Conservation (phyloP, 2,888 invertebrate species). For the Drosophila tripunctata region DNA sequence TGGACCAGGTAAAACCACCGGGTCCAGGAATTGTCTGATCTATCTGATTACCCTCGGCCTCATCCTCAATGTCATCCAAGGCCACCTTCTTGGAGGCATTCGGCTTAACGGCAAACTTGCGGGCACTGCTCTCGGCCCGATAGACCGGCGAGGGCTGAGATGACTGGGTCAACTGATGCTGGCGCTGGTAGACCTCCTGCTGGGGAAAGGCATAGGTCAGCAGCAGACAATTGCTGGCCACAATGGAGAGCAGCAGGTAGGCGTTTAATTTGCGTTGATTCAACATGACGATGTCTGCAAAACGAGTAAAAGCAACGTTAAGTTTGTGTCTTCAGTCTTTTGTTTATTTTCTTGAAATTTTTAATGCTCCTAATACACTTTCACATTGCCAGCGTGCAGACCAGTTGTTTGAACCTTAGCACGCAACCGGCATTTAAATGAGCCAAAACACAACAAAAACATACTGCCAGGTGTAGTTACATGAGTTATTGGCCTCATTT, state of each 20-base stretch:
- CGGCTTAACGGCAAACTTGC: constrained; percentile 95
- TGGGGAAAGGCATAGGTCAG: constrained; percentile 89
- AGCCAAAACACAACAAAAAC: constrained; percentile 6
- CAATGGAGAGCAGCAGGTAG: constrained; percentile 89
- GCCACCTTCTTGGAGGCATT: constrained; percentile 95
- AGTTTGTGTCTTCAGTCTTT: constrained; percentile 65
- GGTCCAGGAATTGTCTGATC: constrained; percentile 86
- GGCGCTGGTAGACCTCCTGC: constrained; percentile 80
- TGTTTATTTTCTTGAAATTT: constrained; percentile 19
- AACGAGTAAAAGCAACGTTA: constrained; percentile 11
- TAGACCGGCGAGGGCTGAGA: constrained; percentile 80
- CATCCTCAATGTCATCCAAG: constrained; percentile 92
- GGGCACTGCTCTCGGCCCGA: constrained; percentile 67
- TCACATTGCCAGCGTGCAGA: constrained; percentile 42
- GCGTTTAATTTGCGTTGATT: constrained; percentile 88
- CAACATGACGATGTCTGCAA: constrained; percentile 85
- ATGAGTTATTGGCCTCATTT: constrained; percentile 44
- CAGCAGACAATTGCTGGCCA: constrained; percentile 88
- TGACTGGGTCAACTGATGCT: constrained; percentile 56
- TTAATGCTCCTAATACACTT: constrained; percentile 32
- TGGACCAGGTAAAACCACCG: constrained; percentile 95
- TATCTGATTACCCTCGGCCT: constrained; percentile 90
- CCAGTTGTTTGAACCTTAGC: constrained; percentile 49
- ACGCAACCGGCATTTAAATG: constrained; percentile 55
- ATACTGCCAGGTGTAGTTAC: constrained; percentile 27